A percentile compares a stretch with the other conserved stretches of the same genome.
These are phyloP conservation scores for Cyclophora albipunctata DNA, from an alignment of 2,888 invertebrate genomes.

Conservation along the genomic window DNA sequence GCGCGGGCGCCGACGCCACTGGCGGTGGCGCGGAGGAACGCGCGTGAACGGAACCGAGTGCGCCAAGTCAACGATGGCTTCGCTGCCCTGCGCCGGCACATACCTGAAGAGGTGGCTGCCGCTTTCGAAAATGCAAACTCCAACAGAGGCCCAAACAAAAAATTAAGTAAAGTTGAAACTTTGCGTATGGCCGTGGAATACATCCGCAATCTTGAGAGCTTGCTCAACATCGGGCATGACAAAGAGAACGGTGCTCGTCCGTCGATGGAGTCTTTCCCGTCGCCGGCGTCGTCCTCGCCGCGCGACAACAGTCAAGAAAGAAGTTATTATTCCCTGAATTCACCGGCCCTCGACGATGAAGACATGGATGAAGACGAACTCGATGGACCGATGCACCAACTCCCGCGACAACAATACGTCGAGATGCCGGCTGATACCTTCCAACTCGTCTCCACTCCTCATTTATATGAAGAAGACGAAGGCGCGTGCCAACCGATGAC, in stretches of 20 bases:
- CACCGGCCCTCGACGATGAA: slow-evolving; percentile 63
- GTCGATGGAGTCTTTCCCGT: slow-evolving; percentile 68
- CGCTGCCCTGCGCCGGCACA: slow-evolving; percentile 89
- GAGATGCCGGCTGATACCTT: slow-evolving; percentile 78
- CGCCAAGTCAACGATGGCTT: slow-evolving; percentile 95
- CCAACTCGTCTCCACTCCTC: slow-evolving; percentile 76
- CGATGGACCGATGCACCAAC: slow-evolving; percentile 56
- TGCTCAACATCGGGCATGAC: slow-evolving; percentile 81
- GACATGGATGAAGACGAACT: slow-evolving; percentile 64
- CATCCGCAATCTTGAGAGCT: slow-evolving; percentile 85
- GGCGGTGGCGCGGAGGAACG: slow-evolving; percentile 91
- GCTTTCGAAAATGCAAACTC: slow-evolving; percentile 80
- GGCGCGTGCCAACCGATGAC: slow-evolving; percentile 71
- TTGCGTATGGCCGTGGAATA: slow-evolving; percentile 93
- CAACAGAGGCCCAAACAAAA: slow-evolving; percentile 82
- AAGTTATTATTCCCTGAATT: slow-evolving; percentile 61
- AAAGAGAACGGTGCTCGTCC: slow-evolving; percentile 61
- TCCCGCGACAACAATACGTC: slow-evolving; percentile 75
- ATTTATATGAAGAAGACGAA: slow-evolving; percentile 78
- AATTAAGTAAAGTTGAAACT: slow-evolving; percentile 91
- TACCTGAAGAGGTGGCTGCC: slow-evolving; percentile 87
- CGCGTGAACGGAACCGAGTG: slow-evolving; percentile 93
- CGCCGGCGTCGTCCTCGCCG: slow-evolving; percentile 68
- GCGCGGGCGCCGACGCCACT: slow-evolving; percentile 80
- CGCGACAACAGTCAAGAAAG: slow-evolving; percentile 72